Evolutionary conservation across 2,113 vertebrate species (phyloP).

Genomic region (Electrona antarctica): DNA sequence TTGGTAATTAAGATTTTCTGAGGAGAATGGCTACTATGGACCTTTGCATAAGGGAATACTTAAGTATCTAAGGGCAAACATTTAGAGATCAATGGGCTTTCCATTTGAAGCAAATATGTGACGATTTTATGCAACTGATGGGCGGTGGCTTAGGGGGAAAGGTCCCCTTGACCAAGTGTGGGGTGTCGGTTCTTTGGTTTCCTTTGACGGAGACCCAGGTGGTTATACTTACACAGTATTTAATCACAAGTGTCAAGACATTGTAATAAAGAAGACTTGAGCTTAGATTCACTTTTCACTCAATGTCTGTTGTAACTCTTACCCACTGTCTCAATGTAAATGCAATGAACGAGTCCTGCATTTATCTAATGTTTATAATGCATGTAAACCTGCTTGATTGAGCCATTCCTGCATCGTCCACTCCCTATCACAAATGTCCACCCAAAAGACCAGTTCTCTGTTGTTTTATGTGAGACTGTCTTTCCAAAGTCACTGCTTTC

Average conservation of each 20-base stretch:
- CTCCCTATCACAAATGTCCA: constrained; percentile 51
- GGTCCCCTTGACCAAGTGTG: too few relatives aligned
- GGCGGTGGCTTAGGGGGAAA: too few relatives aligned
- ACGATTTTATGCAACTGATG: too few relatives aligned
- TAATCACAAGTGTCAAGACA: constrained; percentile 19
- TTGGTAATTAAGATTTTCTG: background rate
- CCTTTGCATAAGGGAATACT: background rate
- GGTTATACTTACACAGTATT: too few relatives aligned
- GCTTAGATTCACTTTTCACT: constrained; percentile 55
- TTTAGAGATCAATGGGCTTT: background rate
- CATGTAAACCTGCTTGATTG: constrained; percentile 64
- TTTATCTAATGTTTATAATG: constrained; percentile 68
- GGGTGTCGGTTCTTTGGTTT: too few relatives aligned
- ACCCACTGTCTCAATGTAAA: constrained; percentile 71
- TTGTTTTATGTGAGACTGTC: constrained; percentile 57
- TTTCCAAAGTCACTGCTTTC: constrained; percentile 24
- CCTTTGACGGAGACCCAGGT: too few relatives aligned
- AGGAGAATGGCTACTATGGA: background rate
- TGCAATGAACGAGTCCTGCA: constrained; percentile 67
- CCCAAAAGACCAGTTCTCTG: constrained; percentile 44
- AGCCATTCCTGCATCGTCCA: constrained; percentile 62
- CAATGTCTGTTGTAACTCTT: constrained; percentile 57
- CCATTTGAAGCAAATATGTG: too few relatives aligned
- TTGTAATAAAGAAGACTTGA: constrained; percentile 31
- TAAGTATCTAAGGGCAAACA: background rate